Conservation (phyloP, 2,113 vertebrate species). For the Physeter macrocephalus region DNA sequence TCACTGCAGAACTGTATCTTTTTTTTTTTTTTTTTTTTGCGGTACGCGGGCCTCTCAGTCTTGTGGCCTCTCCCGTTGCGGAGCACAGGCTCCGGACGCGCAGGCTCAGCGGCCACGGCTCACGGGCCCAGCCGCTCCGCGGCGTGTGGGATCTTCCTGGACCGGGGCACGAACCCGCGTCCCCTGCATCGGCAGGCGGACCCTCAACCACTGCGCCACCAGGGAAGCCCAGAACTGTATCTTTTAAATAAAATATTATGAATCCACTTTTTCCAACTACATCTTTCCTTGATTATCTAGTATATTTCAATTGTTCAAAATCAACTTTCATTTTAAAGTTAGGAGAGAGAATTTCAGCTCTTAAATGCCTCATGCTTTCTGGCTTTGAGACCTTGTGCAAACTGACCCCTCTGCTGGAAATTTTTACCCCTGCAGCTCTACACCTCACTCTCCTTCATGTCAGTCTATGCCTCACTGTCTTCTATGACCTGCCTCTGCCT, state of each 20-base stretch:
- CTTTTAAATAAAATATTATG: conserved; percentile 25
- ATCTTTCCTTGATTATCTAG: background rate
- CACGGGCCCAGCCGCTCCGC: no score
- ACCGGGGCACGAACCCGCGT: no score
- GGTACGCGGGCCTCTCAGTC: no score
- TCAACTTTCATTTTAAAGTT: conserved; percentile 46
- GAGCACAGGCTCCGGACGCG: no score
- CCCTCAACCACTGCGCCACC: no score
- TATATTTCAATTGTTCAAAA: conserved; percentile 11
- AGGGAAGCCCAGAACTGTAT: background rate
- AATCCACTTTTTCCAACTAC: conserved; percentile 4
- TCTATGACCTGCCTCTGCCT: background rate
- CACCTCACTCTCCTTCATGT: background rate
- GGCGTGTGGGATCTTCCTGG: no score
- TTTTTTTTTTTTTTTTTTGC: no score
- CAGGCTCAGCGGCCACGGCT: no score
- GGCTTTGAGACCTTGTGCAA: background rate
- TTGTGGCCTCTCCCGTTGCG: no score
- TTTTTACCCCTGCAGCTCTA: background rate
- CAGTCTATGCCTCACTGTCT: background rate
- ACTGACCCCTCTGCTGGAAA: background rate
- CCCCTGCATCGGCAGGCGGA: no score
- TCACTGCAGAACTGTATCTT: background rate
- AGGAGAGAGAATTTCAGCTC: background rate
- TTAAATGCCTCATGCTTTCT: background rate